Evolutionary conservation across 92 coral and sea anemone species (phyloP).

Genomic region (Porites evermanni): DNA sequence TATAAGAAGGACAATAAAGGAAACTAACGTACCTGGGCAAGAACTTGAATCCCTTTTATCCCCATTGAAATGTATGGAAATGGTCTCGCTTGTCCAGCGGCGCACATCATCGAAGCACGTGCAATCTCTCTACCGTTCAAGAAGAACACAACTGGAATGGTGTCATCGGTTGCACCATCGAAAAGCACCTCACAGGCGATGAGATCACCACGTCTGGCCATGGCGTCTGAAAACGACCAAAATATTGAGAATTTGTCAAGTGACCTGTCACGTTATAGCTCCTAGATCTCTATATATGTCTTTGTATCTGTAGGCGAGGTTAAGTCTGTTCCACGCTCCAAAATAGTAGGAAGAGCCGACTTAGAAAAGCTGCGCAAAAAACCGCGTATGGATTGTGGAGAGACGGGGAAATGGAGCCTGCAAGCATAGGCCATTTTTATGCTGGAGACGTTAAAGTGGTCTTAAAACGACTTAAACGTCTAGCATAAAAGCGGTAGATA

Average conservation of each 20-base stretch:
- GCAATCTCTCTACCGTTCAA: slow-evolving; percentile 27
- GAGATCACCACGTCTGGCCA: slow-evolving; percentile 43
- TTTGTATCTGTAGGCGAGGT: background rate
- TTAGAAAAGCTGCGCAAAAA: no score
- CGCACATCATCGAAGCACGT: background rate
- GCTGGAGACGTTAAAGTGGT: no score
- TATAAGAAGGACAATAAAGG: background rate
- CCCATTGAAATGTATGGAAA: slow-evolving; percentile 41
- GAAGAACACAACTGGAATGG: slow-evolving; percentile 23
- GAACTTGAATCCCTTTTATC: slow-evolving; percentile 21
- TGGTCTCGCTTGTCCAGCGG: background rate
- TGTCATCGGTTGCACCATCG: background rate
- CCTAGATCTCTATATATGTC: background rate
- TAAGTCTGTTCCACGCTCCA: background rate
- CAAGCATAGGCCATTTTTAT: no score
- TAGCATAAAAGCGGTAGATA: no score
- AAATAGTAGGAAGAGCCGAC: no score
- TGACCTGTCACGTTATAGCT: background rate
- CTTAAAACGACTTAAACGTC: no score
- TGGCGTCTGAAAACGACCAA: slow-evolving; percentile 4
- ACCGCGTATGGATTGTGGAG: no score
- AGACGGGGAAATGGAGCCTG: no score
- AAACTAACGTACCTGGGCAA: slow-evolving; percentile 13
- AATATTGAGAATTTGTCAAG: background rate
- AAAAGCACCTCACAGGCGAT: slow-evolving; percentile 42